phyloP scores from a whole-genome alignment of 2,113 vertebrate species.

The Sterrhoptilus dennistouni region DNA sequence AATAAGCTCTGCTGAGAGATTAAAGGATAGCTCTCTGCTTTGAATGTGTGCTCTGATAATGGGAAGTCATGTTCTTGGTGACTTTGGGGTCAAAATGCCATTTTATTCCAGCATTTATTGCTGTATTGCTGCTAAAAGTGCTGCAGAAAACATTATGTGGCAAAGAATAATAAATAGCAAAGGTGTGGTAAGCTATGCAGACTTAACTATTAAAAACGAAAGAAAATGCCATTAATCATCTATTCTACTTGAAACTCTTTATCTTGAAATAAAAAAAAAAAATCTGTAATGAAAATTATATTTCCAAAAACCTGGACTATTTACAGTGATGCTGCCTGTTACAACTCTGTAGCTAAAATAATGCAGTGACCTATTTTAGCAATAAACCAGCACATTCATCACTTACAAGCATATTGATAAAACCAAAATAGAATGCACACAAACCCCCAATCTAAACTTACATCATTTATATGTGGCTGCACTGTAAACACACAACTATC shows the following conservation, averaged over 20 bases:
- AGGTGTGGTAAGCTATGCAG: background rate
- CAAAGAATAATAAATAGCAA: background rate
- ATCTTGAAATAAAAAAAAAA: background rate
- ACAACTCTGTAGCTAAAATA: constrained; percentile 2
- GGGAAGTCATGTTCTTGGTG: background rate
- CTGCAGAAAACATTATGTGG: background rate
- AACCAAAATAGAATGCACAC: background rate
- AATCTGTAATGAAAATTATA: background rate
- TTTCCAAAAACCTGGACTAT: background rate
- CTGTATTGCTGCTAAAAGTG: background rate
- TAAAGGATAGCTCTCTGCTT: constrained; percentile 37
- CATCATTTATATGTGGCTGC: background rate
- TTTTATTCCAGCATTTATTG: background rate
- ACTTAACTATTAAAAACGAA: background rate
- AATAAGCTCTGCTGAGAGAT: constrained; percentile 49
- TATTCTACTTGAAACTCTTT: background rate
- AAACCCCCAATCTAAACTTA: background rate
- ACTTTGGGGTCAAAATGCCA: background rate
- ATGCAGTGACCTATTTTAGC: constrained; percentile 40
- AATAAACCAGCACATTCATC: background rate
- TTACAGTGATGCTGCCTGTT: background rate
- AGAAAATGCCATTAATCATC: background rate
- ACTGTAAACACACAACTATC: background rate
- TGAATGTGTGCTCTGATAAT: background rate
- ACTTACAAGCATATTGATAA: background rate